Conservation (phyloP, 2,888 invertebrate genomes). For the Ephialtes manifestator region DNA sequence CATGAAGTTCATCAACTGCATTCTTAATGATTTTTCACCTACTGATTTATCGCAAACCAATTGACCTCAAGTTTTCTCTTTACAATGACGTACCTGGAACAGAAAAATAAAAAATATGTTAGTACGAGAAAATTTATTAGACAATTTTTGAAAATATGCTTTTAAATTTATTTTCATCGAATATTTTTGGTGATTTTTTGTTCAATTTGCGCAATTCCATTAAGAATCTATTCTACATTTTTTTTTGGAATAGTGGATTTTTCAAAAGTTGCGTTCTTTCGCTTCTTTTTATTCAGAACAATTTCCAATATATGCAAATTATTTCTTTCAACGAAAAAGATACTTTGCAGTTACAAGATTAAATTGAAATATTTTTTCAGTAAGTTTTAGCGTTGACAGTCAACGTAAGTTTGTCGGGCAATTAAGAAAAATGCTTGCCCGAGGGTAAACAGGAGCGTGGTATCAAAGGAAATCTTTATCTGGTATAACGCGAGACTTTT, state of each 20-base stretch:
- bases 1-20: background rate
- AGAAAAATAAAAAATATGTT: conserved; percentile 57
- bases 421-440: conserved; percentile 69
- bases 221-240: too few species aligned
- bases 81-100: conserved; percentile 69
- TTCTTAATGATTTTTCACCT: conserved; percentile 18
- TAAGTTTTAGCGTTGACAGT: conserved; percentile 44
- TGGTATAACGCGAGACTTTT: conserved; percentile 59
- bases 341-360: background rate
- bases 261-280: too few species aligned
- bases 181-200: too few species aligned
- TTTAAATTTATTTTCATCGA: too few species aligned
- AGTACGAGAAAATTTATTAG: conserved; percentile 6
- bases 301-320: too few species aligned
- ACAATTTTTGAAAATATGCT: too few species aligned
- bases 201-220: too few species aligned
- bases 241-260: too few species aligned
- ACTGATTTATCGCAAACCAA: conserved; percentile 42
- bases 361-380: conserved; percentile 53
- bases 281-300: too few species aligned
- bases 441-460: conserved; percentile 46
- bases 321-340: too few species aligned
- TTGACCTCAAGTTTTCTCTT: conserved; percentile 14
- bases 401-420: conserved; percentile 68
- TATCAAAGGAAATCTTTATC: conserved; percentile 77